These are phyloP conservation scores for Ornithoptera alexandrae DNA, from an alignment of 2,888 invertebrate species.

Conservation along the genomic window DNA sequence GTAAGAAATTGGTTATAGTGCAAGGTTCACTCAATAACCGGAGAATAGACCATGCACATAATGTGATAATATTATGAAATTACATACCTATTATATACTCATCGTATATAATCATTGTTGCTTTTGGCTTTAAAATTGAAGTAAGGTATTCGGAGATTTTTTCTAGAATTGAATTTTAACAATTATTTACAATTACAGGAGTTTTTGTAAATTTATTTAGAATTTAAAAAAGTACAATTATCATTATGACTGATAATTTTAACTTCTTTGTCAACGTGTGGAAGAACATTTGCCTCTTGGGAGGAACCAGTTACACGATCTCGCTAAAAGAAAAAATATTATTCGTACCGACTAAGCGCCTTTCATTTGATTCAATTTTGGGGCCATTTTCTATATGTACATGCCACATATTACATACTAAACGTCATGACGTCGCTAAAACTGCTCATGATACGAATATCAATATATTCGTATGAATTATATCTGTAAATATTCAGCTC, in stretches of 20 bases:
- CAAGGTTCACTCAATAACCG: neutral
- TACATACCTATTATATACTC: too few relatives aligned
- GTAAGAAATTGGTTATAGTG: neutral
- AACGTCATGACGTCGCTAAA: slow-evolving; percentile 1
- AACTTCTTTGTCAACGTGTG: neutral
- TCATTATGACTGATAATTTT: too few relatives aligned
- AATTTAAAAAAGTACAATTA: too few relatives aligned
- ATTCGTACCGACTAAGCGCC: neutral
- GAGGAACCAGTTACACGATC: neutral
- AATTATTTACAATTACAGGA: too few relatives aligned
- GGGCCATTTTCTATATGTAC: neutral
- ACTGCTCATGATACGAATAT: slow-evolving; percentile 1
- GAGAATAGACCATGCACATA: neutral
- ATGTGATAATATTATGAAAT: neutral
- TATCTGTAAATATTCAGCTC: neutral
- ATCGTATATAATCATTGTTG: too few relatives aligned
- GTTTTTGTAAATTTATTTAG: too few relatives aligned
- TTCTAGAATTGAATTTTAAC: too few relatives aligned
- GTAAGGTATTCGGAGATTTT: too few relatives aligned
- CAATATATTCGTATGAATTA: neutral
- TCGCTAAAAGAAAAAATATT: neutral
- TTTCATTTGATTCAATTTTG: neutral
- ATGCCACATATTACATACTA: neutral
- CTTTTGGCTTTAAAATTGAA: too few relatives aligned
- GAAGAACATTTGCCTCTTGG: neutral